A percentile compares a stretch with the other conserved stretches of the same genome.
These are phyloP conservation scores for Equus quagga DNA, from an alignment of 2,113 vertebrate genomes.

Conservation along the genomic window DNA sequence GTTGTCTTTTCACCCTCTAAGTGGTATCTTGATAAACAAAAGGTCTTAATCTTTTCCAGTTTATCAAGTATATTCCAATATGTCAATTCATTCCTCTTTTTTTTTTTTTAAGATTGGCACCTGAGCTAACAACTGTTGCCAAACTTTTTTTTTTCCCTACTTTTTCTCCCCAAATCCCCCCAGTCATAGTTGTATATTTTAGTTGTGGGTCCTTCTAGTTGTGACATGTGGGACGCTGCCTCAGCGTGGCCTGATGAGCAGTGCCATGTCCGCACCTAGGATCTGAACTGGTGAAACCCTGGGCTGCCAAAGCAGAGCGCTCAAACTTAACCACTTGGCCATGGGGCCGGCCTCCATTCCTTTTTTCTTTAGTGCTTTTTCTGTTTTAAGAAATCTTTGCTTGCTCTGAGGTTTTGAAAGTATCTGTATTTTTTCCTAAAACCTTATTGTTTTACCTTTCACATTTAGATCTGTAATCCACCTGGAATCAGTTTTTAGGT, in stretches of 20 bases:
- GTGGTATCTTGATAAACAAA: not conserved
- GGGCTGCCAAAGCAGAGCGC: no score
- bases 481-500: not conserved
- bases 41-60: constrained; percentile 4
- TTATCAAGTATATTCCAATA: not conserved
- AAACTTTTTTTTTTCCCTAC: no score
- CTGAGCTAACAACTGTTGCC: no score
- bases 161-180: no score
- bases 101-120: not conserved
- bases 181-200: no score
- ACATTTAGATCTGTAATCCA: not conserved
- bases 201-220: no score
- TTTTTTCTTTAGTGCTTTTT: constrained; percentile 14
- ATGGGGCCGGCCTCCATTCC: not conserved
- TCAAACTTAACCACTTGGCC: no score
- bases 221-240: no score
- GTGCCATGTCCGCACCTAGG: no score
- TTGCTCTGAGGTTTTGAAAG: not conserved
- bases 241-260: no score
- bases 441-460: not conserved
- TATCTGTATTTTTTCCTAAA: not conserved
- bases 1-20: not conserved
- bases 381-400: constrained; percentile 22
- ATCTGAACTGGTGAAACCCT: no score
- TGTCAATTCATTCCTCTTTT: not conserved